Conservation (phyloP, 2,113 vertebrate species). For the Nanorana parkeri region DNA sequence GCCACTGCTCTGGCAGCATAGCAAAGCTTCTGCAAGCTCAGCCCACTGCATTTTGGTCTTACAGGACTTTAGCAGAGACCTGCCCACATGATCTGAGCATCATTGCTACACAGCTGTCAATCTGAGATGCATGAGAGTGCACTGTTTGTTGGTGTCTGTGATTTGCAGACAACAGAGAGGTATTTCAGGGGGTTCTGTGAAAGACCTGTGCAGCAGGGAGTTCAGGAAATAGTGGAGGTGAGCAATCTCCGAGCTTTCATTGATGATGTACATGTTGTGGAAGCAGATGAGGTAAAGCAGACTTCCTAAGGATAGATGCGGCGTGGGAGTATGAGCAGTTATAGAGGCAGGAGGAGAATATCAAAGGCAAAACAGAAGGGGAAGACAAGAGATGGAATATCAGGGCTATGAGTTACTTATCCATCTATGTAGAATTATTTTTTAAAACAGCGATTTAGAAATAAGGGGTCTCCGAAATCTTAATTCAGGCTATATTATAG, state of each 20-base stretch:
- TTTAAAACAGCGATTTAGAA: too few relatives aligned
- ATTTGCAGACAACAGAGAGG: background rate
- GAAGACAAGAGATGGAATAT: background rate
- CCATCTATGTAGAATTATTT: too few relatives aligned
- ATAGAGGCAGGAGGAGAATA: constrained; percentile 21
- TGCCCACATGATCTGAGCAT: constrained; percentile 31
- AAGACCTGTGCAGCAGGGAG: background rate
- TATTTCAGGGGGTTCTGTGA: background rate
- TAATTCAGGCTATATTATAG: too few relatives aligned
- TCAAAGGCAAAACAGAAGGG: background rate
- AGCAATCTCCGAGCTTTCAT: background rate
- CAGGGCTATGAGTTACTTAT: background rate
- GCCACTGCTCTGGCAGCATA: constrained; percentile 21
- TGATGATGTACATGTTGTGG: constrained; percentile 5
- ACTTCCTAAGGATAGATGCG: constrained; percentile 18
- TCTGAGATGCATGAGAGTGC: background rate
- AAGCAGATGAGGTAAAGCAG: constrained; percentile 35
- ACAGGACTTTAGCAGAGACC: constrained; percentile 32
- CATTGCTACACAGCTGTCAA: constrained; percentile 5
- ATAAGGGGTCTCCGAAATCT: too few relatives aligned
- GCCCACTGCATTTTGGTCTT: constrained; percentile 51
- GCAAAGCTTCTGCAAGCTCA: constrained; percentile 48
- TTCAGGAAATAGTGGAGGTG: background rate
- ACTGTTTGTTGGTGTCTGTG: background rate
- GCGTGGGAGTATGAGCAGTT: constrained; percentile 40